phyloP scores from a whole-genome alignment of 92 coral and sea anemone species.

The Zoanthus sociatus region DNA sequence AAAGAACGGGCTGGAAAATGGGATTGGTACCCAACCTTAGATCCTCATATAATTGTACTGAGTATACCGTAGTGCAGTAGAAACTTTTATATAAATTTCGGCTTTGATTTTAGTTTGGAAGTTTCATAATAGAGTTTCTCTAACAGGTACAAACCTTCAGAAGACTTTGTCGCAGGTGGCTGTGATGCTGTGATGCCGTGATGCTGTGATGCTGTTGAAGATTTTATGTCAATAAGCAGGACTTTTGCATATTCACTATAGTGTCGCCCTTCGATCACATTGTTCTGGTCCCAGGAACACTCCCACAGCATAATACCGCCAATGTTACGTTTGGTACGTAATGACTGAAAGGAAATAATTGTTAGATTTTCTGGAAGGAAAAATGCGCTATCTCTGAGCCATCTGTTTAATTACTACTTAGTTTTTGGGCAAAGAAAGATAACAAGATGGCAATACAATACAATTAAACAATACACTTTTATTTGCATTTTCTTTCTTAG shows the following conservation, averaged over 20 bases:
- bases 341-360: constrained; percentile 47
- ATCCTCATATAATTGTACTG: too few relatives aligned
- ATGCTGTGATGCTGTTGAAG: constrained; percentile 31
- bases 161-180: constrained; percentile 2
- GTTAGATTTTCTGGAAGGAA: not conserved
- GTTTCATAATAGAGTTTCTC: not conserved
- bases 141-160: too few relatives aligned
- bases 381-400: too few relatives aligned
- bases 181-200: constrained; percentile 31
- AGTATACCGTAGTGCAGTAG: too few relatives aligned
- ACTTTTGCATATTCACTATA: constrained; percentile 75
- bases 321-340: constrained; percentile 64
- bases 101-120: not conserved
- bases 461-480: too few relatives aligned
- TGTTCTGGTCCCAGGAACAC: constrained; percentile 92
- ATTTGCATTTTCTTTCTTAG: too few relatives aligned
- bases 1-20: too few relatives aligned
- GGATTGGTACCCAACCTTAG: too few relatives aligned
- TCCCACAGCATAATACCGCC: constrained; percentile 95
- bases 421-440: too few relatives aligned
- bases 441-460: too few relatives aligned
- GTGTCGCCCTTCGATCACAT: constrained; percentile 76
- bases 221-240: constrained; percentile 50
- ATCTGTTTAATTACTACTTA: too few relatives aligned
- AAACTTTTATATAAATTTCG: too few relatives aligned